phyloP scores from a whole-genome alignment of 92 coral and sea anemone genomes.

The Bergia sp. region DNA sequence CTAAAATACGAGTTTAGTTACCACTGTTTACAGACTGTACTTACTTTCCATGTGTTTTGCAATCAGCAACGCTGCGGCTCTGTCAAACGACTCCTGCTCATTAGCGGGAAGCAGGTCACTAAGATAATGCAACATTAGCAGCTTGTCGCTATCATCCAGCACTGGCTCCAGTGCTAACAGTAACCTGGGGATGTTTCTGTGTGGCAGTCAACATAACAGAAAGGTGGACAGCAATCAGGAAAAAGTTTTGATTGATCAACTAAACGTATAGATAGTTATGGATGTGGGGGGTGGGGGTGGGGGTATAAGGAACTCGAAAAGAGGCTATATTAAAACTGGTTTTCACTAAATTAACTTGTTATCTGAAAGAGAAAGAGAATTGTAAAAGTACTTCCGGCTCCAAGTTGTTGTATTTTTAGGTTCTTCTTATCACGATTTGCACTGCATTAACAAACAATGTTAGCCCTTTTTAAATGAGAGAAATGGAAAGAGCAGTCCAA shows the following conservation, averaged over 20 bases:
- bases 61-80: conserved; percentile 87
- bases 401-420: no score
- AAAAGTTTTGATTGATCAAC: no score
- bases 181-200: conserved; percentile 78
- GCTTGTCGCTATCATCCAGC: conserved; percentile 87
- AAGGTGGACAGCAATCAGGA: not conserved
- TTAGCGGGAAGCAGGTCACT: conserved; percentile 88
- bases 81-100: conserved; percentile 90
- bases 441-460: no score
- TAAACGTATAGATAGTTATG: not conserved
- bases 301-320: no score
- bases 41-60: conserved; percentile 87
- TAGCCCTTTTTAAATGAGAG: no score
- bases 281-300: no score
- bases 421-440: no score
- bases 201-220: not conserved
- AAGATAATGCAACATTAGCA: conserved; percentile 87
- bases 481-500: no score
- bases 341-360: no score
- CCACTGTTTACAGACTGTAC: conserved; percentile 12
- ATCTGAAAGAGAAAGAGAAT: no score
- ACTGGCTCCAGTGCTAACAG: conserved; percentile 89
- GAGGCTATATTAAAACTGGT: no score
- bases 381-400: no score
- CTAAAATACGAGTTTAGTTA: not conserved